These are phyloP conservation scores for Lophius piscatorius DNA, from an alignment of 2,113 vertebrate species.

Conservation along the genomic window DNA sequence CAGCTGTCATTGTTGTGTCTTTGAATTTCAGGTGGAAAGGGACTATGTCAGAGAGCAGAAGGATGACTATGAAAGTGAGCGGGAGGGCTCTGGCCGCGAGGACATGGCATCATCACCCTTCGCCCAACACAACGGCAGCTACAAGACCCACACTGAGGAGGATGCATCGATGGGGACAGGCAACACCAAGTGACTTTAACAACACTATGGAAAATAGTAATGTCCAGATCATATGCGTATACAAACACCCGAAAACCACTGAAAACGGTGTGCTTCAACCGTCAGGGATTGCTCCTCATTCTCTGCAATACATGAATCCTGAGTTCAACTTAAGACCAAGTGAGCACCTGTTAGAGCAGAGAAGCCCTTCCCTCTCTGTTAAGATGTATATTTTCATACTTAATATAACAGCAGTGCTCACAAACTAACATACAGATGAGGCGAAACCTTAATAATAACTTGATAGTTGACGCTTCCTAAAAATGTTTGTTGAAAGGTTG, in stretches of 20 bases:
- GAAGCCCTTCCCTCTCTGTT: no score
- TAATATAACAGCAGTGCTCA: background rate
- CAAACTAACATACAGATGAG: no score
- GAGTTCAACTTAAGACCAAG: slow-evolving; percentile 1
- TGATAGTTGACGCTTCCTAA: no score
- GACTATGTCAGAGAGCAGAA: slow-evolving; percentile 74
- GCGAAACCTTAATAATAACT: no score
- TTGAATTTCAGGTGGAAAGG: slow-evolving; percentile 72
- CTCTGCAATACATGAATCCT: background rate
- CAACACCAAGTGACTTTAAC: slow-evolving; percentile 30
- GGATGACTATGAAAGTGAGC: slow-evolving; percentile 73
- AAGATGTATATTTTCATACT: no score
- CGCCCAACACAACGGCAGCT: slow-evolving; percentile 88
- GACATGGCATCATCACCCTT: slow-evolving; percentile 74
- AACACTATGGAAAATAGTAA: background rate
- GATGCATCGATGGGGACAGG: background rate
- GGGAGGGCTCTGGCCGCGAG: slow-evolving; percentile 77
- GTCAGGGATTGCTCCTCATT: background rate
- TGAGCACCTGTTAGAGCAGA: background rate
- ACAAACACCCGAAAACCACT: slow-evolving; percentile 7
- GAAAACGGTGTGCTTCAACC: background rate
- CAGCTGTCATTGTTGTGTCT: no score
- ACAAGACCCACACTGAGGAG: slow-evolving; percentile 71
- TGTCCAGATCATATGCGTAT: background rate
- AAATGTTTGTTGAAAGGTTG: no score